Evolutionary conservation across 2,797 vertebrate genomes (phyloP), one percentile per base, ranked within the genome.

Genomic region (Malurus leucopterus): DNA sequence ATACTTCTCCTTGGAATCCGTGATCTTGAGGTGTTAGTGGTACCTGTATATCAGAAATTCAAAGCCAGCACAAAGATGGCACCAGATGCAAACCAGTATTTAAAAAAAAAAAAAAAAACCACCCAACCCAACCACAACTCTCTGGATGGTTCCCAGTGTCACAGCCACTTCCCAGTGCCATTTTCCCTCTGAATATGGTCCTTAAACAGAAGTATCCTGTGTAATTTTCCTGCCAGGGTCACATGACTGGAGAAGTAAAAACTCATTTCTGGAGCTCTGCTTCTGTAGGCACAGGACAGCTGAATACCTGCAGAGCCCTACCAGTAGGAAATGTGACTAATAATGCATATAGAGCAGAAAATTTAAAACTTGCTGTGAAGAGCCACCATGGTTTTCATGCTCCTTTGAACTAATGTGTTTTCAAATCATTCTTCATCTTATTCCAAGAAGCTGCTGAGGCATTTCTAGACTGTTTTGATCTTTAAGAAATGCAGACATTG

Each of bases 401-500:
- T 87, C 47, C 57, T 64, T 64, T 59, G 59, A 78, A 62, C 68
- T 86, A 44, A 44, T 24, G 20, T 41, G 65, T 91, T 93, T 86
- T 71, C 63, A 92, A 80, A 90, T 93, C 5, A 55, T 89, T 69
- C 74, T 75, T 44, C 24, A 80, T 84, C 47, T 92, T 94, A 54
- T 94, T 96, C 90, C 67, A 49, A 93, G 95, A 81, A 95, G 89
- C 86, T 58, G 50, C 80, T 90, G 90, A 89, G 89, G 94, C 92
- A 65, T 90, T 94, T 77, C n/a, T 86, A 49, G 85, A 91, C 84
- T 94, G 86, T 87, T 96, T 91, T 89, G 89, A 91, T 89, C 81
- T 89, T 91, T 46, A 40, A 96, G 53, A 94, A 95, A 84, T 82
- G 95, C 95, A 92, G 95, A 94, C 89, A 11, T 89, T 81, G 92